Base-by-base conservation (phyloP, 2,797 vertebrate genomes). In the Cyprinella venusta region DNA sequence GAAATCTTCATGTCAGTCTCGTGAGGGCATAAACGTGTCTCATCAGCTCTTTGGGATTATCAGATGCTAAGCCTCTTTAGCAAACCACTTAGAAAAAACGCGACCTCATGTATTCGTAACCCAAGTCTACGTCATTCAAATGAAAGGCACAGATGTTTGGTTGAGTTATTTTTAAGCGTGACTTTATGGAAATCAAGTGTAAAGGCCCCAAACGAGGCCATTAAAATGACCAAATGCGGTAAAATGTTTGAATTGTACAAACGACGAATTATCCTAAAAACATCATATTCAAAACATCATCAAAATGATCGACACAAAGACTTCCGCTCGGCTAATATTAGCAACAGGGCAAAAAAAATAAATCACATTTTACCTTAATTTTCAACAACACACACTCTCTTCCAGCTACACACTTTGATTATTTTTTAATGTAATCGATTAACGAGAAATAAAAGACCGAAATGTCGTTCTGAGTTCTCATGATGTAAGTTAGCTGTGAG, bases 81-180 rank as follows among this genome's bases (percentile, higher is more conserved):
- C 6, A 69, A 82, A 76, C 42, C 81, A 21, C 38, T 56, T 75
- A 30, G 15, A 76, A 82, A 56, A 67, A 8, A 56, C 71, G 6
- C 71, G 68, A 30, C 45, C 16, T 24, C 63, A 12, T 67, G n/a
- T 42, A 68, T 36, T 8, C 42, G 36, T 18, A 76, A 30, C 13
- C 6, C 36, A 7, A 56, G 56, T 26, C 19, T 36, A 52, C 19
- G 50, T 18, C 8, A 76, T 45, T 36, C 10, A 69, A 45, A 76
- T 56, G 15, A 56, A 63, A 82, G 21, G 21, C 59, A 15, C 42
- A 65, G n/a, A 42, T 54, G 36, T 38, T 45, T 68, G 50, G 8
- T 16, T 24, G 19, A 10, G 4, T 2, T 69, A 33, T 42, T 42
- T 56, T 56, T 18, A 45, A 16, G 33, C 8, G 61, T 19, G 45